Evolutionary conservation across 2,797 vertebrate genomes (phyloP).

Genomic region (Okamejei kenojei): DNA sequence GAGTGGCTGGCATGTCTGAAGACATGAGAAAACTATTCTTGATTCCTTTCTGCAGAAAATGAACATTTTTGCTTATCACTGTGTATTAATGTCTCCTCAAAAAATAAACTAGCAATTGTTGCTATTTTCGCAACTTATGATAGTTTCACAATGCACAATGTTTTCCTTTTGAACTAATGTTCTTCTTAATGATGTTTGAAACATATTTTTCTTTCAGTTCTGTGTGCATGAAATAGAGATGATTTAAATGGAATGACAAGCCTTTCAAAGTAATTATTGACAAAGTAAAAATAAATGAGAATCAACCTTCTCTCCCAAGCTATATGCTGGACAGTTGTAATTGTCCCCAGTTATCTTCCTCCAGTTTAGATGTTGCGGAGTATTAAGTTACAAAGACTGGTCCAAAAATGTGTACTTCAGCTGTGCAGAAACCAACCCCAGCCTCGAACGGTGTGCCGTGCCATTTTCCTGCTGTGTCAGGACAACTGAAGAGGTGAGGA

Average conservation of each 20-base stretch:
- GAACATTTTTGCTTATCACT: background rate
- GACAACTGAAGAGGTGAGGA: conserved; percentile 56
- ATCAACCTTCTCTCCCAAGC: background rate
- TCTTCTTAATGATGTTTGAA: no score
- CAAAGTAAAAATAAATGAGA: background rate
- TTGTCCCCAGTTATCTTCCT: conserved; percentile 25
- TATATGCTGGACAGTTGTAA: background rate
- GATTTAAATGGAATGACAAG: background rate
- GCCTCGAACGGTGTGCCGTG: conserved; percentile 68
- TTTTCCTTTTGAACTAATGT: no score
- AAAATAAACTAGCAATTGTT: background rate
- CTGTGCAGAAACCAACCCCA: conserved; percentile 63
- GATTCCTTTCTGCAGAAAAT: background rate
- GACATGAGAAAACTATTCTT: background rate
- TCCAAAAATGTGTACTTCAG: conserved; percentile 67
- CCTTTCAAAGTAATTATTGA: background rate
- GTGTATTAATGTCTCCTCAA: background rate
- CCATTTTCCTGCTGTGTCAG: conserved; percentile 71
- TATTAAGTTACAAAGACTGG: conserved; percentile 62
- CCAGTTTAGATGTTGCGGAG: conserved; percentile 74
- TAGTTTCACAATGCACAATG: no score
- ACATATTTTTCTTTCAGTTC: no score
- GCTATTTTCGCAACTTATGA: background rate
- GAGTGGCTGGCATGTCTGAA: no score
- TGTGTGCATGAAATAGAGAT: background rate